Percentiles rank a stretch among this genome's conserved stretches.
phyloP scores from a whole-genome alignment of 2,797 vertebrate genomes.

The Chaetophractus vellerosus region DNA sequence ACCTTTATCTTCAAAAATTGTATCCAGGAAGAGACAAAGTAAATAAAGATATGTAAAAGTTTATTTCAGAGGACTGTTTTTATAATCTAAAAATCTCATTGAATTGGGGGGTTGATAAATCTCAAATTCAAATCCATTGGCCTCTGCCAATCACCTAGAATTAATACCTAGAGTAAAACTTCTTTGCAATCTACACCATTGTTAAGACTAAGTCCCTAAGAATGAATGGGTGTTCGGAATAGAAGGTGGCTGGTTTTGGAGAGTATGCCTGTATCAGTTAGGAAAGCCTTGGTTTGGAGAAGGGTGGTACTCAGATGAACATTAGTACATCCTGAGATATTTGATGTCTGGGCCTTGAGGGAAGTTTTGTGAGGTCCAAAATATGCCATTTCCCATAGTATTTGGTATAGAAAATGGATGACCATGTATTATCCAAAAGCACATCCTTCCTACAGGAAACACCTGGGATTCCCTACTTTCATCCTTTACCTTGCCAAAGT shows the following conservation, averaged over 20 bases:
- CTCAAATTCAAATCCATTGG: background rate
- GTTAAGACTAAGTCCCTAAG: background rate
- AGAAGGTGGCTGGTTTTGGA: background rate
- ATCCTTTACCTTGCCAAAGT: background rate
- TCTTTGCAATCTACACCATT: background rate
- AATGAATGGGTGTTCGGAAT: background rate
- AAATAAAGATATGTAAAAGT: background rate
- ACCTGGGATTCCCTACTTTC: background rate
- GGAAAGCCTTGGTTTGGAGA: background rate
- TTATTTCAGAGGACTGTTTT: background rate
- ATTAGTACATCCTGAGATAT: background rate
- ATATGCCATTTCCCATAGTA: background rate
- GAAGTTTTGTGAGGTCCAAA: background rate
- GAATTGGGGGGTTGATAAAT: constrained; percentile 35
- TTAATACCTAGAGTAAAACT: background rate
- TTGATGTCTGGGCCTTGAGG: background rate
- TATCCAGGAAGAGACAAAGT: constrained; percentile 3
- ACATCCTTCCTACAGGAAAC: background rate
- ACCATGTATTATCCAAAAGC: background rate
- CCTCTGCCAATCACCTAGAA: background rate
- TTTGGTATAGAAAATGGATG: background rate
- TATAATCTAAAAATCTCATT: background rate
- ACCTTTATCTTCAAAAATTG: constrained; percentile 42
- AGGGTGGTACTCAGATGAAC: background rate
- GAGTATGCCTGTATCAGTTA: background rate